Percentiles rank a stretch among this genome's conserved stretches.
Conservation (phyloP, 1,140 invertebrate genomes). For the Drosophila mauritiana region DNA sequence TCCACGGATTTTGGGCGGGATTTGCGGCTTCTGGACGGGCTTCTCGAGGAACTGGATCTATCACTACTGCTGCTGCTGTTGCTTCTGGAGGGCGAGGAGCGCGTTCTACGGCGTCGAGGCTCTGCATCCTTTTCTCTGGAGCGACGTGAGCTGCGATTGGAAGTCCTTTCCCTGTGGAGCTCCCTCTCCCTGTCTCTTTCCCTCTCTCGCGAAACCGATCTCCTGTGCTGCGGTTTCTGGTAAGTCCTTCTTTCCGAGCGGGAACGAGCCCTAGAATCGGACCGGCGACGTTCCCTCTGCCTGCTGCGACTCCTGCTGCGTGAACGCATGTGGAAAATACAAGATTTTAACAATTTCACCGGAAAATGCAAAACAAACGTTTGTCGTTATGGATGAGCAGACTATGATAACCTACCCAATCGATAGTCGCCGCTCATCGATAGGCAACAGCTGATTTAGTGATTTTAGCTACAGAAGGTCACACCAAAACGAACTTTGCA, state of each 20-base stretch:
- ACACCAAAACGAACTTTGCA: constrained; percentile 3
- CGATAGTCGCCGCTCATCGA: background rate
- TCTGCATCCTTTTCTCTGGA: constrained; percentile 21
- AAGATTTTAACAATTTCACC: constrained; percentile 21
- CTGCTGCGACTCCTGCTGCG: constrained; percentile 57
- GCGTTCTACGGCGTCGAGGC: constrained; percentile 15
- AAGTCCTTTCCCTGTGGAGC: constrained; percentile 2
- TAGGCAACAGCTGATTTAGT: constrained; percentile 5
- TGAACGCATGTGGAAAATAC: constrained; percentile 46
- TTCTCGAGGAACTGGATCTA: constrained; percentile 26
- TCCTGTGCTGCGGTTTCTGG: constrained; percentile 5
- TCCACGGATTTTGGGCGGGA: constrained; percentile 55
- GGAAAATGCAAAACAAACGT: constrained; percentile 25
- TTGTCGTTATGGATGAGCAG: background rate
- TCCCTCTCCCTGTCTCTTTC: constrained; percentile 20
- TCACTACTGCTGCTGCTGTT: constrained; percentile 21
- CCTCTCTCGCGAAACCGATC: constrained; percentile 38
- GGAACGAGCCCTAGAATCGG: constrained; percentile 11
- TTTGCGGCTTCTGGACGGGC: constrained; percentile 18
- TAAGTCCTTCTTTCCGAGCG: constrained; percentile 24
- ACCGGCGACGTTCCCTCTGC: constrained; percentile 36
- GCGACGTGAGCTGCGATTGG: constrained; percentile 4
- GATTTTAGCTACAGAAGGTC: background rate
- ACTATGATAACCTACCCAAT: background rate
- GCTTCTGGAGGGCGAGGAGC: constrained; percentile 33